Evolutionary conservation across 2,888 invertebrate species (phyloP), one percentile per base, ranked within the genome.

Genomic region (Cerastis leucographa): DNA sequence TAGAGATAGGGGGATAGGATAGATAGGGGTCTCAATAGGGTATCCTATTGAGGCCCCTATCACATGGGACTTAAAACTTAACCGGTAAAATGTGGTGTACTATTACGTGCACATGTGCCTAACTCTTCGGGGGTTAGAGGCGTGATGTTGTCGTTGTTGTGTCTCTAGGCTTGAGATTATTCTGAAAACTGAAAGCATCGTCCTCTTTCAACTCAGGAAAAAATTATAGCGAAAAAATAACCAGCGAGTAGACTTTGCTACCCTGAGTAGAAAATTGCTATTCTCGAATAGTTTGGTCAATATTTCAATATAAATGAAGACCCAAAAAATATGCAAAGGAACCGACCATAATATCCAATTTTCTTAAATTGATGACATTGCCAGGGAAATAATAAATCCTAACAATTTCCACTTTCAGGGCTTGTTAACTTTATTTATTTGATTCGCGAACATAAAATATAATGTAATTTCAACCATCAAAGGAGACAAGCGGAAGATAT

Each of bases 341-440:
- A 40, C 44, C 66, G n/a, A 74, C 44, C 65, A 5, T 62, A 66
- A 65, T n/a, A 68, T 44, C 22, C 35, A 68, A 71, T 56, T 44
- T 59, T 56, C n/a, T 42, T 25, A 69, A 61, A 56, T 65, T 73
- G 14, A 49, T 59, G 22, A 42, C 29, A 29, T 54, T 65, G 12
- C 56, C 46, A 69, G 40, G 71, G 74, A 82, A 80, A 80, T 81
- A 59, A 81, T 85, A 83, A 80, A 84, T 85, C 40, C 8, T 12
- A 59, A 29, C 25, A 68, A 62, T 14, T 22, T 14, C 17, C 29
- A 73, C 56, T 76, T 51, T 54, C 61, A 73, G 69, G n/a, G 72
- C 81, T 85, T 61, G 67, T 83, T 81, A 73, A 64, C 42, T 25
- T 70, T 67, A 59, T 83, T 83, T 81, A 76, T 76, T 76, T 61